These are phyloP conservation scores for Ganaspis brasiliensis DNA, from an alignment of 2,888 invertebrate species.

Conservation along the genomic window DNA sequence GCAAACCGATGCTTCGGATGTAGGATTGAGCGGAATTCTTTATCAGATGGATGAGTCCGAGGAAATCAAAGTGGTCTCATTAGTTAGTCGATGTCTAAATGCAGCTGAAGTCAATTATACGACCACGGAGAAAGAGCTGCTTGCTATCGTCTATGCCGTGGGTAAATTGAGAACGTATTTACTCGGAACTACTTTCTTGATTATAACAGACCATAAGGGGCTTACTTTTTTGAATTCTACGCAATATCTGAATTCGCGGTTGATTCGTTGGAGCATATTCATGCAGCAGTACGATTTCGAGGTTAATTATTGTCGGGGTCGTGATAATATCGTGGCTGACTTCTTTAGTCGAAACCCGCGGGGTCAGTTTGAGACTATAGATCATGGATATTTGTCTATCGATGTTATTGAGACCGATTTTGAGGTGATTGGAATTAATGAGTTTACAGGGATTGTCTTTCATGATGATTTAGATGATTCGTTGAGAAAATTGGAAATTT, in stretches of 20 bases:
- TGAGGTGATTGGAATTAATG: too few relatives aligned
- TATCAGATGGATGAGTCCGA: conserved; percentile 47
- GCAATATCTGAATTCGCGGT: not conserved
- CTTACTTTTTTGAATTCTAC: conserved; percentile 13
- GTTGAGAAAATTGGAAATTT: not conserved
- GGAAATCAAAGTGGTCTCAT: conserved; percentile 54
- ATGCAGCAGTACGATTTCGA: conserved; percentile 34
- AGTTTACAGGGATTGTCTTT: too few relatives aligned
- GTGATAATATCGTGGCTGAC: conserved; percentile 14
- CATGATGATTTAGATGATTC: too few relatives aligned
- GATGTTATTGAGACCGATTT: too few relatives aligned
- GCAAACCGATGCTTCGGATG: conserved; percentile 53
- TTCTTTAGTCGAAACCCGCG: not conserved
- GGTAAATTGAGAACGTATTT: not conserved
- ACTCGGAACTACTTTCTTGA: conserved; percentile 13
- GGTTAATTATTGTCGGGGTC: not conserved
- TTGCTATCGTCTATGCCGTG: conserved; percentile 27
- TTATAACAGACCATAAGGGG: conserved; percentile 30
- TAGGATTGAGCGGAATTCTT: conserved; percentile 58
- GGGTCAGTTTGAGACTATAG: not conserved
- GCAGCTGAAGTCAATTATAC: conserved; percentile 39
- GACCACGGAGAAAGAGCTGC: conserved; percentile 64
- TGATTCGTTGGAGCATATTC: conserved; percentile 32
- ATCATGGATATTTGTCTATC: not conserved
- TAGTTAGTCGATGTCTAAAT: conserved; percentile 60